Conservation (phyloP, 2,888 invertebrate species). For the Ormia ochracea region DNA sequence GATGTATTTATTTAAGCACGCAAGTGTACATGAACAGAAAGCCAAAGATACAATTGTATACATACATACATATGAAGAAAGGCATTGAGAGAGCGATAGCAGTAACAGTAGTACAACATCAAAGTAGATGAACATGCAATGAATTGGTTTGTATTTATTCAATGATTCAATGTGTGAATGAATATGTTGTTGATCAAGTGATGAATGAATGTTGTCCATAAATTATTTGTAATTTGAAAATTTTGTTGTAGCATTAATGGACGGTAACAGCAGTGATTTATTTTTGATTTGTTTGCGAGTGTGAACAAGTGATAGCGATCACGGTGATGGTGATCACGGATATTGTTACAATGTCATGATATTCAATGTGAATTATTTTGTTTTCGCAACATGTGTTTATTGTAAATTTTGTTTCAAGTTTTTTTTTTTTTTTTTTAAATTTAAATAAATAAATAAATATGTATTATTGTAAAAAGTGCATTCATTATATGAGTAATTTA, state of each 20-base stretch:
- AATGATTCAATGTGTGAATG: conserved; percentile 23
- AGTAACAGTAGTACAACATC: conserved; percentile 26
- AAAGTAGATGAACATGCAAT: conserved; percentile 45
- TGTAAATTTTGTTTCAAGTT: conserved; percentile 18
- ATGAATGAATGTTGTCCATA: conserved; percentile 48
- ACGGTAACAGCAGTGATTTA: conserved; percentile 23
- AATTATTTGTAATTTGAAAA: conserved; percentile 21
- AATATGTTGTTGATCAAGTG: conserved; percentile 23
- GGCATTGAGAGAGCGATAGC: background rate
- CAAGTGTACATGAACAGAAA: conserved; percentile 5
- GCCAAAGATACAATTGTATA: conserved; percentile 4
- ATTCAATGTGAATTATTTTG: conserved; percentile 18
- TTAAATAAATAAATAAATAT: conserved; percentile 25
- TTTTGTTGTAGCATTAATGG: conserved; percentile 20
- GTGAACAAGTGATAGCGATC: conserved; percentile 7
- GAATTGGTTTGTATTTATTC: conserved; percentile 12
- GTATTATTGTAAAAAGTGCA: conserved; percentile 40
- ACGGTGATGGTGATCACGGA: conserved; percentile 1
- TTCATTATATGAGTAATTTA: conserved; percentile 45
- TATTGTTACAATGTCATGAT: conserved; percentile 11
- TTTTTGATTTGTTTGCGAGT: conserved; percentile 28
- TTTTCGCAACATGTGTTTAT: background rate
- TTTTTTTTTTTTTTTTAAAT: conserved; percentile 11
- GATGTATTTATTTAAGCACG: conserved; percentile 1
- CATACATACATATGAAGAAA: background rate